These are phyloP conservation scores for Siphamia tubifer DNA, from an alignment of 2,113 vertebrate species.

Conservation along the genomic window DNA sequence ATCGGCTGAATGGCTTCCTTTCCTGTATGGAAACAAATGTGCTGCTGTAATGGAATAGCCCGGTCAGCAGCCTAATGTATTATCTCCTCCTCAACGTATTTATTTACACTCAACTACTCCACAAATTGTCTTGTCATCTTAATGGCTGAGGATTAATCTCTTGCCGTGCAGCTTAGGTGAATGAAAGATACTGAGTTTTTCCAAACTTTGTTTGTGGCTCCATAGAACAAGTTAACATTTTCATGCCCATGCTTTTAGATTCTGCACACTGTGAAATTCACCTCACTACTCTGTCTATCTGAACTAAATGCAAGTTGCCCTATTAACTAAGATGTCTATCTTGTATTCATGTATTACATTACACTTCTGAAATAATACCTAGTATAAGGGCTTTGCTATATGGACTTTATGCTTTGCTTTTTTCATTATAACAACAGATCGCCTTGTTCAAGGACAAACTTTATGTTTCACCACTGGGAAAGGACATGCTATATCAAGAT, in stretches of 20 bases:
- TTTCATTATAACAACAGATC: constrained; percentile 39
- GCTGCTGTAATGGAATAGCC: constrained; percentile 79
- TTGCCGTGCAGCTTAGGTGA: constrained; percentile 77
- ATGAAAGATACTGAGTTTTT: constrained; percentile 76
- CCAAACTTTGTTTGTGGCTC: constrained; percentile 73
- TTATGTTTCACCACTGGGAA: constrained; percentile 40
- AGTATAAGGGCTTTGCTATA: background rate
- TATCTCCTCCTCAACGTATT: constrained; percentile 82
- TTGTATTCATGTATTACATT: background rate
- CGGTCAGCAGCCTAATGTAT: constrained; percentile 82
- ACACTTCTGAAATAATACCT: constrained; percentile 15
- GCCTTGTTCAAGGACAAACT: constrained; percentile 65
- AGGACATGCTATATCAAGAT: constrained; percentile 74
- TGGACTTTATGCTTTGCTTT: constrained; percentile 8
- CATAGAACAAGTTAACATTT: constrained; percentile 60
- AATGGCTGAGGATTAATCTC: constrained; percentile 83
- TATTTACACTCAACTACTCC: constrained; percentile 86
- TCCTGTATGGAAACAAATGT: constrained; percentile 83
- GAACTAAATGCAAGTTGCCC: background rate
- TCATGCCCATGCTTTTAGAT: background rate
- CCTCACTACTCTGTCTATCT: background rate
- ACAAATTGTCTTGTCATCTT: constrained; percentile 84
- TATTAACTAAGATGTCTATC: background rate
- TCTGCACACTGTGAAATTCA: background rate
- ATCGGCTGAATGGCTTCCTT: constrained; percentile 65